Conservation (phyloP, 1,140 invertebrate genomes). For the Marisa cornuarietis region DNA sequence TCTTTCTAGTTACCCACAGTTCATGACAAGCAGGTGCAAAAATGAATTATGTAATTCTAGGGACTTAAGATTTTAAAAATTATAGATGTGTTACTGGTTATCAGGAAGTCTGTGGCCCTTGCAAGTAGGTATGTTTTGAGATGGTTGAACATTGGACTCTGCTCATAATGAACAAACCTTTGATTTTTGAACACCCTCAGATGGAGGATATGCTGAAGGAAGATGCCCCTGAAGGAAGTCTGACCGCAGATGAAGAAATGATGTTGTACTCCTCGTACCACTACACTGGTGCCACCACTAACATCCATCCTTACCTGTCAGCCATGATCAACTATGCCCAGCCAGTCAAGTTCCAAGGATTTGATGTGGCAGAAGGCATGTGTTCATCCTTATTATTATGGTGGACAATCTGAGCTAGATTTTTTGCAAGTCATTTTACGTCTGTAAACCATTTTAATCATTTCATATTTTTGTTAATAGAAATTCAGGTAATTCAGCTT, state of each 20-base stretch:
- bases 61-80: too few species aligned
- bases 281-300: conserved; percentile 97
- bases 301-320: conserved; percentile 98
- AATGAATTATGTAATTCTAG: too few species aligned
- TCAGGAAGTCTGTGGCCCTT: too few species aligned
- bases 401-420: neutral
- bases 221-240: conserved; percentile 32
- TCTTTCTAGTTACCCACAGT: too few species aligned
- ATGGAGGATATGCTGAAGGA: conserved; percentile 34
- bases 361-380: conserved; percentile 93
- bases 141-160: too few species aligned
- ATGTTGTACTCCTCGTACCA: conserved; percentile 73
- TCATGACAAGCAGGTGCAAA: too few species aligned
- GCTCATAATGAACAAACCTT: too few species aligned
- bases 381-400: neutral
- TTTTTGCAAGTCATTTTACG: neutral
- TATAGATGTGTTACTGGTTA: too few species aligned
- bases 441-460: neutral
- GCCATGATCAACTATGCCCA: conserved; percentile 99
- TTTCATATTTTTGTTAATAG: neutral
- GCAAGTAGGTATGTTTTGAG: too few species aligned
- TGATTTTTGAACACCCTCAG: neutral
- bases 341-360: conserved; percentile 98
- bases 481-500: neutral
- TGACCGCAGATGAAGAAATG: conserved; percentile 72